Percentiles rank a stretch among this genome's conserved stretches.
Conservation (phyloP, 2,888 invertebrate species). For the Lochmaea capreae region DNA sequence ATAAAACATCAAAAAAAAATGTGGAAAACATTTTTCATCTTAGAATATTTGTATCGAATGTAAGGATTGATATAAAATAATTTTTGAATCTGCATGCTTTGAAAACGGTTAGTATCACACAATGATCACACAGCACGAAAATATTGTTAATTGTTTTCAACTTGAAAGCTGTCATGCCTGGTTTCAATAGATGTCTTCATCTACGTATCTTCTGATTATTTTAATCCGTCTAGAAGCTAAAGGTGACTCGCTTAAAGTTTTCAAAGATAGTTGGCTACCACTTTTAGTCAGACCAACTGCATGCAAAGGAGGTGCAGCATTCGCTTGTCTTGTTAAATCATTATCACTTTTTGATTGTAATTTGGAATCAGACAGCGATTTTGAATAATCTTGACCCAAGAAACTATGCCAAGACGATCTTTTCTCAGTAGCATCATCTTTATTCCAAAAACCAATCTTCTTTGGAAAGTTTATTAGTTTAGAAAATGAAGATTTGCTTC, state of each 20-base stretch:
- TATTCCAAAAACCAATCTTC: slow-evolving; percentile 71
- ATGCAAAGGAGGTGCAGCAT: slow-evolving; percentile 26
- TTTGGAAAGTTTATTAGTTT: slow-evolving; percentile 69
- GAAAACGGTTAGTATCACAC: slow-evolving; percentile 34
- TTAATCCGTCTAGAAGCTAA: slow-evolving; percentile 54
- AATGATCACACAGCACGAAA: slow-evolving; percentile 38
- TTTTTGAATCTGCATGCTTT: neutral
- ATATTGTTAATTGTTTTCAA: slow-evolving; percentile 30
- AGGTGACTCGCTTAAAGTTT: slow-evolving; percentile 51
- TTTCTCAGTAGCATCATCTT: slow-evolving; percentile 59
- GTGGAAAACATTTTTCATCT: no score
- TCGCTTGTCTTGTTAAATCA: slow-evolving; percentile 45
- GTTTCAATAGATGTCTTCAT: slow-evolving; percentile 54
- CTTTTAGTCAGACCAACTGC: slow-evolving; percentile 31
- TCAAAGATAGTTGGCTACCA: slow-evolving; percentile 52
- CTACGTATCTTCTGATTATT: slow-evolving; percentile 55
- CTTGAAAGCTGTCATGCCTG: slow-evolving; percentile 48
- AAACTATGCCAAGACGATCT: slow-evolving; percentile 56
- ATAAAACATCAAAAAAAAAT: no score
- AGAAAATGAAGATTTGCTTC: slow-evolving; percentile 42
- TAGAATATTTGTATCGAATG: no score
- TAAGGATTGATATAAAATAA: neutral
- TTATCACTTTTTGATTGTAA: slow-evolving; percentile 58
- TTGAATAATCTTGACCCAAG: slow-evolving; percentile 25
- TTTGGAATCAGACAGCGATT: slow-evolving; percentile 49